Evolutionary conservation across 2,113 vertebrate genomes (phyloP).

Genomic region (Nothoprocta perdicaria): DNA sequence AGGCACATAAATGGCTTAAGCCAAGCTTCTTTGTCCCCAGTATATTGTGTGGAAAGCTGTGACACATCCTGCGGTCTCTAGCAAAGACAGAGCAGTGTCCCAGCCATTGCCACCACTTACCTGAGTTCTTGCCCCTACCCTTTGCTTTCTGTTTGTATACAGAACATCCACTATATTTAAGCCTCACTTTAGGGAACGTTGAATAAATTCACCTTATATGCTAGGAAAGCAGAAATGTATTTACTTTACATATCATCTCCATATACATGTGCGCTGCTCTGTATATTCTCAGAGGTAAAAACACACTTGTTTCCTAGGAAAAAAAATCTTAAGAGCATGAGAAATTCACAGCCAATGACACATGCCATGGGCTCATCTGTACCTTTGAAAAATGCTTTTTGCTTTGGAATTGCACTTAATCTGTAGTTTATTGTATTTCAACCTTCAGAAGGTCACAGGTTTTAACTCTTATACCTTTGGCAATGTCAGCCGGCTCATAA

Average conservation of each 20-base stretch:
- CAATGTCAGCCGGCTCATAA: slow-evolving; percentile 44
- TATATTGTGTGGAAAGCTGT: neutral
- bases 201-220: neutral
- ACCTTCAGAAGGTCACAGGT: slow-evolving; percentile 39
- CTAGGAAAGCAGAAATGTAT: neutral
- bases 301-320: neutral
- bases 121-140: neutral
- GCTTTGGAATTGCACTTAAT: slow-evolving; percentile 10
- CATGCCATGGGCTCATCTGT: neutral
- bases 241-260: neutral
- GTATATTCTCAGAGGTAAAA: neutral
- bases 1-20: neutral
- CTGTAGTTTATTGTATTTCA: slow-evolving; percentile 9
- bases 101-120: no score
- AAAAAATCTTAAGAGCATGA: neutral
- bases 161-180: neutral
- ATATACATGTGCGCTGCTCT: neutral
- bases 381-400: neutral
- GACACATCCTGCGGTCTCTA: neutral
- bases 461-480: slow-evolving; percentile 41
- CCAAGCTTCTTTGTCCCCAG: neutral
- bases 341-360: neutral
- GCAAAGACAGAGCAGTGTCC: no score
- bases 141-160: neutral
- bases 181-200: neutral